Conservation (phyloP, 1,140 invertebrate genomes). For the Drosophila simulans region DNA sequence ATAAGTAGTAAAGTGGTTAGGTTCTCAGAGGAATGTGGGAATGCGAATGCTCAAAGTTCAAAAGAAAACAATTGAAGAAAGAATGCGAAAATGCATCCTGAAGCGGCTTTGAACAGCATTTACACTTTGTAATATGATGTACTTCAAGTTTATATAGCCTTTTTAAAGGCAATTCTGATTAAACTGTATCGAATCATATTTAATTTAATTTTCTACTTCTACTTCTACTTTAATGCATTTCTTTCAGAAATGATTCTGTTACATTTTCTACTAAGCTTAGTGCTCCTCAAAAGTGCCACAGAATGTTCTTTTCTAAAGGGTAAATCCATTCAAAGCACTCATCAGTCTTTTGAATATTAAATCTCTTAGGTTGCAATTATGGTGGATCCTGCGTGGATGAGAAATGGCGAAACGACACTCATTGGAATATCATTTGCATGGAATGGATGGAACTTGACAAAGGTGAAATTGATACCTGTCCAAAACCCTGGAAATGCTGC, state of each 20-base stretch:
- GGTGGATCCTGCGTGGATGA: constrained; percentile 4
- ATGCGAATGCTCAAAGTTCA: not conserved
- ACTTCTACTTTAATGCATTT: not conserved
- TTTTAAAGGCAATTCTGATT: not conserved
- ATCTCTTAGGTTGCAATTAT: not conserved
- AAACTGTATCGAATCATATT: not conserved
- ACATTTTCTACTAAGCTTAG: not conserved
- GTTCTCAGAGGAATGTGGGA: constrained; percentile 37
- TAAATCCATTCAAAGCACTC: not conserved
- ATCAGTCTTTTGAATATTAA: too few relatives aligned
- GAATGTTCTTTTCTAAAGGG: not conserved
- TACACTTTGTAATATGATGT: not conserved
- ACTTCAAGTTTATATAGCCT: too few relatives aligned
- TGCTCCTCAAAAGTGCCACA: not conserved
- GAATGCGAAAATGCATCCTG: not conserved
- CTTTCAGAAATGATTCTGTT: not conserved
- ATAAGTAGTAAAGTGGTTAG: constrained; percentile 40
- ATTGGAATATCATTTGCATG: not conserved
- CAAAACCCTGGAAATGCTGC: constrained; percentile 2
- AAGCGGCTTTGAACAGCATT: not conserved
- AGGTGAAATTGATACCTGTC: not conserved
- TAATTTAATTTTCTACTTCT: not conserved
- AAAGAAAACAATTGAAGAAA: not conserved
- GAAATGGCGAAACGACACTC: not conserved
- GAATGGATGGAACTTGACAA: constrained; percentile 1